Percentiles rank a stretch among this genome's conserved stretches.
Evolutionary conservation across 2,888 invertebrate genomes (phyloP).

Genomic region (Byasa hedistus): DNA sequence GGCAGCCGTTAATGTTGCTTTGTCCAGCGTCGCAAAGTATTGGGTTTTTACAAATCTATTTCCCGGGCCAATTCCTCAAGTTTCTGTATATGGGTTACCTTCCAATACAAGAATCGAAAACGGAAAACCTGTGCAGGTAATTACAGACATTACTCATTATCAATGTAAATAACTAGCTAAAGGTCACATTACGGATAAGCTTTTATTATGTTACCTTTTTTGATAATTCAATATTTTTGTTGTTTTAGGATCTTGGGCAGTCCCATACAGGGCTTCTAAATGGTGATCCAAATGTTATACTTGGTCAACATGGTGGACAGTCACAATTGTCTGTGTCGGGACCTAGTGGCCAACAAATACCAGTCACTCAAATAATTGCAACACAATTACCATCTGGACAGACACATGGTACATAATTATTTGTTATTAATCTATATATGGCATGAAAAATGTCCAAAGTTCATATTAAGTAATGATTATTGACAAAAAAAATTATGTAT

Average conservation of each 20-base stretch:
- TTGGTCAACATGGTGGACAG: constrained; percentile 79
- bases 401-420: constrained; percentile 58
- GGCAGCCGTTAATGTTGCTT: constrained; percentile 84
- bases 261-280: constrained; percentile 71
- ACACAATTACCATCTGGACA: constrained; percentile 62
- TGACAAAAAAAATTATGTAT: background rate
- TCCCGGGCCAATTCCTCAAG: constrained; percentile 87
- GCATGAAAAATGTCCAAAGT: background rate
- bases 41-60: constrained; percentile 91
- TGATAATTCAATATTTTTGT: constrained; percentile 3
- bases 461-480: background rate
- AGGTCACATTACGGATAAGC: constrained; percentile 25
- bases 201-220: constrained; percentile 11
- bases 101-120: constrained; percentile 81
- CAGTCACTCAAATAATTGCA: constrained; percentile 72
- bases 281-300: constrained; percentile 75
- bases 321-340: constrained; percentile 68
- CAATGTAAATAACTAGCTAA: constrained; percentile 10
- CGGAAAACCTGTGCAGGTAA: constrained; percentile 82
- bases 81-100: constrained; percentile 84
- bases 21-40: constrained; percentile 89
- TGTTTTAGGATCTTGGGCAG: constrained; percentile 71
- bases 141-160: constrained; percentile 21
- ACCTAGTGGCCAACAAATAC: constrained; percentile 66
- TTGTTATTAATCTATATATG: background rate